Evolutionary conservation across 2,113 vertebrate species (phyloP), one percentile per base, ranked within the genome.

Genomic region (Vulpes lagopus): DNA sequence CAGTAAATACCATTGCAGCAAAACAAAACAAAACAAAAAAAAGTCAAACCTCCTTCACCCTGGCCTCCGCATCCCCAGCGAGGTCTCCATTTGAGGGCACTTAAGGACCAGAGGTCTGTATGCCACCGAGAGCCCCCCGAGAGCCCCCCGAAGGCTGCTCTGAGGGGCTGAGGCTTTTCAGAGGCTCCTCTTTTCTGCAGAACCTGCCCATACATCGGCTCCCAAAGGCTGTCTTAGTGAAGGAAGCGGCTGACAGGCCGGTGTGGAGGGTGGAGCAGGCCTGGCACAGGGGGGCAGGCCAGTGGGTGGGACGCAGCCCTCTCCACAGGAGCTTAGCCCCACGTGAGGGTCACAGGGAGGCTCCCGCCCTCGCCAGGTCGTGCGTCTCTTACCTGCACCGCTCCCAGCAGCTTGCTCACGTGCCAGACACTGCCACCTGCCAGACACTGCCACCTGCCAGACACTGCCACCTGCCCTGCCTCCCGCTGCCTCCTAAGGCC

Each of bases 1-100:
- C 91, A 62, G n/a, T 95, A 97, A 95, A 88, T 82, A 95, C 38
- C 27, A 10, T 65, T 88, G 38, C 88, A 62, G 89, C 74, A 64
- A 95, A 38, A 25, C 69, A 87, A 32, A 62, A 11, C 10, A 55
- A 32, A 62, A 11, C 10, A 55, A 55, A 14, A 88, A 71, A 89
- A 81, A 82, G 81, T 90, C 94, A 94, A 96, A 85, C 83, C 71
- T 65, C 8, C 55, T 94, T 23, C 8, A 23, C 43, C 2, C 51
- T 93, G 84, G 53, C 81, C 43, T 97, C 95, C 30, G 65, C 20
- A 17, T 43, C 60, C 2, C 69, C 55, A 73, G 57, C 49, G 51
- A 23, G 12, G 92, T 89, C 93, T 96, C 5, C 73, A 17, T 80
- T 80, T 65, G 11, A 62, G 73, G 96, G 85, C 32, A 38, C 49